These are phyloP conservation scores for Gibbula magus DNA, from an alignment of 2,888 invertebrate genomes.

Conservation along the genomic window DNA sequence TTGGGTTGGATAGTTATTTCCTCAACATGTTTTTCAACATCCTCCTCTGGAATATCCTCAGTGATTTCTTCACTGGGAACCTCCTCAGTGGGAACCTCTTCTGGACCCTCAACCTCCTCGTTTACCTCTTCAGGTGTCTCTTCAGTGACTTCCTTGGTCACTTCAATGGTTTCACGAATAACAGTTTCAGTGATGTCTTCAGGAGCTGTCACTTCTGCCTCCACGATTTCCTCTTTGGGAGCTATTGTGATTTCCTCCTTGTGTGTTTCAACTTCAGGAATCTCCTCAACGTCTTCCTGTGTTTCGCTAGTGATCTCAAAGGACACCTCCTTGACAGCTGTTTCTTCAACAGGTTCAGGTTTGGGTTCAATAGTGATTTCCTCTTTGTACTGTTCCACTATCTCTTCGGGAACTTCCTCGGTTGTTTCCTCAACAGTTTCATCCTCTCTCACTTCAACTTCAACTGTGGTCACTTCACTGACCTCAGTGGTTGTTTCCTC, in stretches of 20 bases:
- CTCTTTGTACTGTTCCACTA: slow-evolving; percentile 12
- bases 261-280: slow-evolving; percentile 17
- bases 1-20: no score
- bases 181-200: not conserved
- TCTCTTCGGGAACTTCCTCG: slow-evolving; percentile 11
- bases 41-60: not conserved
- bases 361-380: slow-evolving; percentile 20
- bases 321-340: not conserved
- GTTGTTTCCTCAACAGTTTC: slow-evolving; percentile 18
- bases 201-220: slow-evolving; percentile 1
- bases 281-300: slow-evolving; percentile 15
- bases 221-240: not conserved
- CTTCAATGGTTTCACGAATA: slow-evolving; percentile 1
- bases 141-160: slow-evolving; percentile 29
- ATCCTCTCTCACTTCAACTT: not conserved
- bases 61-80: not conserved
- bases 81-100: not conserved
- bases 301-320: not conserved
- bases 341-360: not conserved
- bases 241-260: slow-evolving; percentile 27
- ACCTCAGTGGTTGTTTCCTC: not conserved
- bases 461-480: not conserved
- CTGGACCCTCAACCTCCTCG: not conserved
- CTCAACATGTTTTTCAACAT: not conserved
- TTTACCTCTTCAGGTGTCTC: slow-evolving; percentile 27